phyloP scores from a whole-genome alignment of 2,113 vertebrate species.

The Athene noctua region DNA sequence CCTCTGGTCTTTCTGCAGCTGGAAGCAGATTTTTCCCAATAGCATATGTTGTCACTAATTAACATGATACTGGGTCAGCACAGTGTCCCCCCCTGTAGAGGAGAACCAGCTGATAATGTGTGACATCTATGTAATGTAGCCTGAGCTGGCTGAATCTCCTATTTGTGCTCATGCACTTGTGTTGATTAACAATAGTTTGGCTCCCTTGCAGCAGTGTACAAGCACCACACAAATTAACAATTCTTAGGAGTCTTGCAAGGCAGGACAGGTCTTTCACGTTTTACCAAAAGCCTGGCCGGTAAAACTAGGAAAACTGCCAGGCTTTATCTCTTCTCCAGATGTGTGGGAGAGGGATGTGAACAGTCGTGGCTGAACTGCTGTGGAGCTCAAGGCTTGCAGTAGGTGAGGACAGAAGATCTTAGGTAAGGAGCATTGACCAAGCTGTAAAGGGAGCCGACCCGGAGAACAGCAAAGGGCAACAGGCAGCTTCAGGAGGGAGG shows the following conservation, averaged over 20 bases:
- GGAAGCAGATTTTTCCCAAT: not conserved
- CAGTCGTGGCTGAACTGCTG: not conserved
- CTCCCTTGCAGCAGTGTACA: not conserved
- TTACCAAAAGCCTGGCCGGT: not conserved
- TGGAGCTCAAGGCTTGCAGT: not conserved
- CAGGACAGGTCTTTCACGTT: not conserved
- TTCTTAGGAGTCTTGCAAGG: not conserved
- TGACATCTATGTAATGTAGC: not conserved
- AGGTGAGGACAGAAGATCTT: not conserved
- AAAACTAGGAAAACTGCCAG: not conserved
- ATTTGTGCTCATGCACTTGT: not conserved
- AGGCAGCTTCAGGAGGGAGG: not conserved
- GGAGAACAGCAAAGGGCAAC: slow-evolving; percentile 16
- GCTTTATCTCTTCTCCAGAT: not conserved
- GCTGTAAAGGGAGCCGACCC: not conserved
- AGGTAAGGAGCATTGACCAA: not conserved
- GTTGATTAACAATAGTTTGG: not conserved
- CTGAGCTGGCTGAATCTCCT: not conserved
- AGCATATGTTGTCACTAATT: not conserved
- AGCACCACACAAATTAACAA: not conserved
- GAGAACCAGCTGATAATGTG: not conserved
- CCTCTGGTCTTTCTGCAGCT: not conserved
- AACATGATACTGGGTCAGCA: not conserved
- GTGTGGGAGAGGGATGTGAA: not conserved
- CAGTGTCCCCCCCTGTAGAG: not conserved